Percentiles rank a stretch among this genome's conserved stretches.
phyloP scores from a whole-genome alignment of 2,113 vertebrate species.

The Ictidomys tridecemlineatus region DNA sequence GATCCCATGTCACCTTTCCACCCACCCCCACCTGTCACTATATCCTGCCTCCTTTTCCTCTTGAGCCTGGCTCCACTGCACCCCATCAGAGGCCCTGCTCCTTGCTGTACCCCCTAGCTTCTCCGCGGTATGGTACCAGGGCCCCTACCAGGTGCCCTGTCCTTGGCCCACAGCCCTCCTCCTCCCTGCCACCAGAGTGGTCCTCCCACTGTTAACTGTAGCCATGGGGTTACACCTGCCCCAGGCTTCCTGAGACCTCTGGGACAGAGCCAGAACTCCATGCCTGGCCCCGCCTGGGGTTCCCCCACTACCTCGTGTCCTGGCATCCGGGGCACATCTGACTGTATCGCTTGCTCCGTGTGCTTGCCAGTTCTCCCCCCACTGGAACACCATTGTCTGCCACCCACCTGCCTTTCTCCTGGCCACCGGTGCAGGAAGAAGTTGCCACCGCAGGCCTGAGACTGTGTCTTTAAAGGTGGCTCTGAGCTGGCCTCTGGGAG shows the following conservation, averaged over 20 bases:
- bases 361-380: not conserved
- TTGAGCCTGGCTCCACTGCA: no score
- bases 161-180: not conserved
- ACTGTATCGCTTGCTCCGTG: rapidly evolving
- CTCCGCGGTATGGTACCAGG: no score
- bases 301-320: no score
- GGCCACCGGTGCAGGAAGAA: not conserved
- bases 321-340: not conserved
- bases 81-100: no score
- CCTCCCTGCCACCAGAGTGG: not conserved
- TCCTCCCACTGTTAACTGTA: not conserved
- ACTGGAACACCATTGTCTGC: not conserved
- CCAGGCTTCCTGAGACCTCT: not conserved
- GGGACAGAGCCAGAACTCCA: not conserved
- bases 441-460: not conserved
- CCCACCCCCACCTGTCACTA: not conserved
- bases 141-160: not conserved
- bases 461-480: not conserved
- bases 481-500: not conserved
- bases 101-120: not conserved
- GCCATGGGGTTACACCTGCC: not conserved
- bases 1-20: not conserved
- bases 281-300: not conserved
- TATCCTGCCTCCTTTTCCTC: no score
- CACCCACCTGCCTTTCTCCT: not conserved